Conservation (phyloP, 2,113 vertebrate species). For the Amphiprion percula region DNA sequence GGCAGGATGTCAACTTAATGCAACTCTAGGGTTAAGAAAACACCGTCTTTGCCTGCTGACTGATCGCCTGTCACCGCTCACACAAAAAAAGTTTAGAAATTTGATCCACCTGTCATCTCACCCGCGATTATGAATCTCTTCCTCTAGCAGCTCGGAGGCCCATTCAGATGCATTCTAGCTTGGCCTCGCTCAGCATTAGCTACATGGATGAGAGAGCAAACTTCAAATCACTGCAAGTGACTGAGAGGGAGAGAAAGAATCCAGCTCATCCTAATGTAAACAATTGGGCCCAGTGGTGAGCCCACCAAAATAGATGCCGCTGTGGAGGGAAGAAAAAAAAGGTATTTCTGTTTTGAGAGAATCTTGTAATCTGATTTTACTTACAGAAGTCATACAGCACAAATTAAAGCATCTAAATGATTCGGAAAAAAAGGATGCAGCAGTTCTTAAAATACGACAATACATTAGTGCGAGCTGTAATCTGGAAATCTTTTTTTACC, state of each 20-base stretch:
- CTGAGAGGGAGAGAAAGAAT: slow-evolving; percentile 57
- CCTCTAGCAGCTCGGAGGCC: slow-evolving; percentile 54
- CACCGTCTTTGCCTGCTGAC: slow-evolving; percentile 71
- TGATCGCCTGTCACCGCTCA: slow-evolving; percentile 76
- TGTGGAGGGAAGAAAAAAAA: not conserved
- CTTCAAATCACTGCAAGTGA: slow-evolving; percentile 62
- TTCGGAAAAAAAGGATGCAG: not conserved
- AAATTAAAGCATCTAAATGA: slow-evolving; percentile 16
- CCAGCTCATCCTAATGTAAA: slow-evolving; percentile 76
- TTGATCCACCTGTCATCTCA: slow-evolving; percentile 84
- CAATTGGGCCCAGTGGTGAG: slow-evolving; percentile 49
- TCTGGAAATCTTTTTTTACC: not conserved
- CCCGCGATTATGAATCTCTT: slow-evolving; percentile 82
- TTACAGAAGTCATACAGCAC: slow-evolving; percentile 40
- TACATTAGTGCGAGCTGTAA: not conserved
- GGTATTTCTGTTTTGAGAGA: slow-evolving; percentile 8
- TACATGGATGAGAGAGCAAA: slow-evolving; percentile 75
- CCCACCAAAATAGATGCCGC: slow-evolving; percentile 59
- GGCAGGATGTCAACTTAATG: slow-evolving; percentile 83
- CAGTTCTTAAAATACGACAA: slow-evolving; percentile 1
- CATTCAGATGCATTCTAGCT: slow-evolving; percentile 77
- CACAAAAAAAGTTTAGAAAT: slow-evolving; percentile 85
- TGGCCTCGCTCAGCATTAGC: slow-evolving; percentile 64
- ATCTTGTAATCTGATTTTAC: slow-evolving; percentile 46
- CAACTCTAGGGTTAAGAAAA: slow-evolving; percentile 83